Evolutionary conservation across 2,113 vertebrate species (phyloP).

Genomic region (Azemiops feae): DNA sequence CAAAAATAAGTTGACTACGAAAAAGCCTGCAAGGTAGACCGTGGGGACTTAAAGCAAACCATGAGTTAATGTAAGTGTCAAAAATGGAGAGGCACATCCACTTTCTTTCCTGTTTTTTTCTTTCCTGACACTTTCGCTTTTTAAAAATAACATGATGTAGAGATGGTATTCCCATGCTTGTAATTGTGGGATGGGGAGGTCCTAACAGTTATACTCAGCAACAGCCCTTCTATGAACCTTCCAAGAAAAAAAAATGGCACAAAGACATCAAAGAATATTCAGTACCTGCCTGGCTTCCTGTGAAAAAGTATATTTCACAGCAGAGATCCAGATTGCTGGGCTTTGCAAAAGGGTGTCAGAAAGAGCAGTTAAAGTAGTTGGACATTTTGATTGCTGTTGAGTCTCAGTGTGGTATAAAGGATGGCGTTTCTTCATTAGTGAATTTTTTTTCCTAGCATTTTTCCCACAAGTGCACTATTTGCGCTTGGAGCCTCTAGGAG

Average conservation of each 20-base stretch:
- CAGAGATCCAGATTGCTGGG: neutral
- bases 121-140: neutral
- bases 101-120: neutral
- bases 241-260: neutral
- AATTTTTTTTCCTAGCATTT: neutral
- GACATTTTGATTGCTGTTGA: neutral
- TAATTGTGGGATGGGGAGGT: neutral
- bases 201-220: neutral
- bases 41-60: too few species aligned
- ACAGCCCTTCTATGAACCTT: neutral
- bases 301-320: neutral
- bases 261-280: neutral
- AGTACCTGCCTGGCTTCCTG: neutral
- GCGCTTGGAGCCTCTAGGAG: too few species aligned
- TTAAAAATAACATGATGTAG: neutral
- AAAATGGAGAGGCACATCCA: too few species aligned
- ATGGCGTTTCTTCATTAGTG: neutral
- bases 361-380: neutral
- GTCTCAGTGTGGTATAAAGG: neutral
- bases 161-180: neutral
- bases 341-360: neutral
- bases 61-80: too few species aligned
- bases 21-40: too few species aligned
- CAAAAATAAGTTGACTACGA: neutral
- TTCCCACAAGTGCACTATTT: neutral